Evolutionary conservation across 1,140 invertebrate species (phyloP).

Genomic region (Colletes latitarsis): DNA sequence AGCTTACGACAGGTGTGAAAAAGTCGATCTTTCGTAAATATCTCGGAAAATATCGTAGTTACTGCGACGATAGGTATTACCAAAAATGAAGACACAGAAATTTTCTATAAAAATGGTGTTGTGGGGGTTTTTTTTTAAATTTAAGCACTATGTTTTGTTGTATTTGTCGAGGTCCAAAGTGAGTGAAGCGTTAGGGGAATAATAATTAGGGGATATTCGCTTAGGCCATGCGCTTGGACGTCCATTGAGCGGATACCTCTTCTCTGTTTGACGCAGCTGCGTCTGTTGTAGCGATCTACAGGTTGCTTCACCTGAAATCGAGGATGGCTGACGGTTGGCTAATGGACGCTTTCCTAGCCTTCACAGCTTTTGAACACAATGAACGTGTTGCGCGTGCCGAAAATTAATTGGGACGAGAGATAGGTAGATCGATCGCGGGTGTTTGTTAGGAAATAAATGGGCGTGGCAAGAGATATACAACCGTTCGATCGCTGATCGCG

Average conservation of each 20-base stretch:
- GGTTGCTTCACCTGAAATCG: not conserved
- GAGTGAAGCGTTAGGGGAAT: no score
- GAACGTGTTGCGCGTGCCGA: conserved; percentile 23
- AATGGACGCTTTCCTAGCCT: conserved; percentile 5
- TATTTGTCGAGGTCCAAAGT: no score
- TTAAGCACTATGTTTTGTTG: no score
- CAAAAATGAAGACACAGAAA: no score
- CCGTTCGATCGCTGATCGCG: not conserved
- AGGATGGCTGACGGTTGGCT: conserved; percentile 7
- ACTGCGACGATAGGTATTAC: no score
- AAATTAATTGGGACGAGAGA: conserved; percentile 21
- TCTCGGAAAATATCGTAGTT: no score
- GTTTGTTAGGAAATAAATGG: not conserved
- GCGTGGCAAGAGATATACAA: not conserved
- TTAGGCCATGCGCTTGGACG: no score
- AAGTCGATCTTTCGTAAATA: no score
- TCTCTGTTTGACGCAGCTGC: not conserved
- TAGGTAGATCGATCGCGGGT: not conserved
- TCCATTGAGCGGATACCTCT: not conserved
- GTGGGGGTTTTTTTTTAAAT: no score
- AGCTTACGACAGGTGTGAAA: no score
- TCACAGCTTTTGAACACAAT: conserved; percentile 35
- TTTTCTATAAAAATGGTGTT: no score
- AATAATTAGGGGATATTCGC: no score
- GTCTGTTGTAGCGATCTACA: not conserved